Evolutionary conservation across 2,113 vertebrate species (phyloP), one percentile per base, ranked within the genome.

Genomic region (Bubo blakistoni): DNA sequence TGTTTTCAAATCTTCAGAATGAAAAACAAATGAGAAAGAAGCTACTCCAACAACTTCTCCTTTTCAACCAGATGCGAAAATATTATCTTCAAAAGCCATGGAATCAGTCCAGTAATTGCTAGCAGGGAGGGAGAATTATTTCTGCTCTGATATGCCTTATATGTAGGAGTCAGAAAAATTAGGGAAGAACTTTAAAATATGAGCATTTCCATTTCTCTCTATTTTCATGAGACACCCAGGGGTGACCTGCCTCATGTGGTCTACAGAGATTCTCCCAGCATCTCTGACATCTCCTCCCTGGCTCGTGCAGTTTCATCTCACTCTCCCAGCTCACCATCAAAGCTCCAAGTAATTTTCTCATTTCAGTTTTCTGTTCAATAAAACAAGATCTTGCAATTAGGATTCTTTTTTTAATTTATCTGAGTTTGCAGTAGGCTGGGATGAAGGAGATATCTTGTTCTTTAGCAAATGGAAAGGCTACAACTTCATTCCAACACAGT

Each of bases 71-170:
- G 69, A 84, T 18, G 3, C 20, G 72, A 63, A 74, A 86, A 87
- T 29, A 10, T 76, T 71, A 86, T 94, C 97, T 92, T 87, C 91
- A 91, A 92, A 94, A 85, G 86, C 42, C 70, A 6, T 76, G 66
- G 91, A 84, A 85, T 38, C 70, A 42, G n/a, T 54, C 94, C 77
- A 91, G 80, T 89, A 92, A 95, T 94, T 86, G 85, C 71, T 72
- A 57, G 32, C 15, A 72, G 62, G 40, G 61, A 86, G 65, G 79
- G 26, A 57, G 52, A 76, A 86, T 91, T 18, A 22, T 49, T 76
- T 47, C 84, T 81, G 34, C 63, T 90, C 70, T 71, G 25, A 94
- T 95, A 87, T 24, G n/a, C 46, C 16, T 82, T 55, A 22, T 30
- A 42, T 21, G 58, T 27, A 42, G 83, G 13, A 66, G 44, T 11